Evolutionary conservation across 2,888 invertebrate genomes (phyloP).

Genomic region (Nomada ferruginata): DNA sequence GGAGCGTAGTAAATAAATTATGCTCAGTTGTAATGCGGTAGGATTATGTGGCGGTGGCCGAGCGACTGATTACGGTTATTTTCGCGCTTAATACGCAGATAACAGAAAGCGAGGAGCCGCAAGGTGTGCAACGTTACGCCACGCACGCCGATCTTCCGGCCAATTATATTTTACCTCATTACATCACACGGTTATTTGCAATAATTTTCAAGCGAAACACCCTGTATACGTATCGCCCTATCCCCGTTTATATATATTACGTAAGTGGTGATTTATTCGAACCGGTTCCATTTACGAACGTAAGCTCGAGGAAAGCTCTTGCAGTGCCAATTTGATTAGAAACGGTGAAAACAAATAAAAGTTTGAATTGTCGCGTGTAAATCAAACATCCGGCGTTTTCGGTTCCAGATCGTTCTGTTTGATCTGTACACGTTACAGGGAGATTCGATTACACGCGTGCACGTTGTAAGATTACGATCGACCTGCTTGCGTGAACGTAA

Average conservation of each 20-base stretch:
- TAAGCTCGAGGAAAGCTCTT: too few species aligned
- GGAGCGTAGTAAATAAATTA: conserved; percentile 74
- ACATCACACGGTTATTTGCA: conserved; percentile 46
- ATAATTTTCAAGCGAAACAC: conserved; percentile 43
- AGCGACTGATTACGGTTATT: conserved; percentile 69
- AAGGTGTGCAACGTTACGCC: conserved; percentile 50
- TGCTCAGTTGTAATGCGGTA: conserved; percentile 66
- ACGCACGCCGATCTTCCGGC: conserved; percentile 51
- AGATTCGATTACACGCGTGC: conserved; percentile 46
- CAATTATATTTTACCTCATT: conserved; percentile 58
- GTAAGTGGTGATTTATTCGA: conserved; percentile 22
- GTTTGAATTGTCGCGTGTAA: conserved; percentile 32
- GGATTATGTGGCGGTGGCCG: conserved; percentile 58
- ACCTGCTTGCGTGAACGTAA: conserved; percentile 56
- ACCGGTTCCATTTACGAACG: not conserved
- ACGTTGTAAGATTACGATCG: conserved; percentile 44
- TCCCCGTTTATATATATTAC: conserved; percentile 18
- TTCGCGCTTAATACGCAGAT: conserved; percentile 58
- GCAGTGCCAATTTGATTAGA: conserved; percentile 28
- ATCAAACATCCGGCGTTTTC: conserved; percentile 27
- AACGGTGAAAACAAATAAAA: not conserved
- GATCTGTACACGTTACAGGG: conserved; percentile 20
- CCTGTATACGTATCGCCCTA: not conserved
- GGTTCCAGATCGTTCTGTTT: conserved; percentile 38
- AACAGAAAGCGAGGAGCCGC: conserved; percentile 53